These are phyloP conservation scores for Coleophora deauratella DNA, from an alignment of 2,888 invertebrate species.

Conservation along the genomic window DNA sequence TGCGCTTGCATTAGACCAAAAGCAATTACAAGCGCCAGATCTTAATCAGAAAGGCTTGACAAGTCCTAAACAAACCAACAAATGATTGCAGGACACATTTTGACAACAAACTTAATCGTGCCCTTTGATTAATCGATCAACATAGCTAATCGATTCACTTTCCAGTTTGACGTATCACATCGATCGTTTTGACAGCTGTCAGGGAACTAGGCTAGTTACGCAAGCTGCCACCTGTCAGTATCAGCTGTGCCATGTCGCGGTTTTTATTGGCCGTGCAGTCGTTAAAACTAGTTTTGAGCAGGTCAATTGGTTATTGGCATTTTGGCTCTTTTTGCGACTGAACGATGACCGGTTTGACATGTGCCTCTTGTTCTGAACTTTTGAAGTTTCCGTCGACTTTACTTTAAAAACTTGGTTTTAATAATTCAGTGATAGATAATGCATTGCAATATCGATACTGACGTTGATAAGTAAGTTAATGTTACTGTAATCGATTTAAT, in stretches of 20 bases:
- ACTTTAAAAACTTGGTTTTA: background rate
- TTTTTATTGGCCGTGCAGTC: no score
- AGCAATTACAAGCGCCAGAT: no score
- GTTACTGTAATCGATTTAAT: no score
- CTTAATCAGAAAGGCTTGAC: no score
- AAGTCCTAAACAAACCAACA: no score
- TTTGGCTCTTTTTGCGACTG: slow-evolving; percentile 18
- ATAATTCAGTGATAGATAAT: no score
- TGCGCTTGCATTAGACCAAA: no score
- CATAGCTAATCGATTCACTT: slow-evolving; percentile 12
- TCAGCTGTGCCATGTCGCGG: slow-evolving; percentile 22
- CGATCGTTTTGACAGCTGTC: slow-evolving; percentile 44
- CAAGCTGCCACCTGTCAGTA: slow-evolving; percentile 25
- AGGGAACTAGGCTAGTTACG: slow-evolving; percentile 19
- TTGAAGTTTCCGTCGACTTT: slow-evolving; percentile 3
- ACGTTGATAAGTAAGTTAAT: no score
- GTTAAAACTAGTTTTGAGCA: no score
- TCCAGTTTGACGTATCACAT: slow-evolving; percentile 27
- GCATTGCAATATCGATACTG: no score
- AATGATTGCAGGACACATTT: background rate
- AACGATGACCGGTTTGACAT: slow-evolving; percentile 1
- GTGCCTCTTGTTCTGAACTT: slow-evolving; percentile 10
- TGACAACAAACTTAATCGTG: background rate
- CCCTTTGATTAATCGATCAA: slow-evolving; percentile 5
- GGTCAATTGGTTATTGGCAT: slow-evolving; percentile 20